Evolutionary conservation across 2,113 vertebrate genomes (phyloP).

Genomic region (Hemiscyllium ocellatum): DNA sequence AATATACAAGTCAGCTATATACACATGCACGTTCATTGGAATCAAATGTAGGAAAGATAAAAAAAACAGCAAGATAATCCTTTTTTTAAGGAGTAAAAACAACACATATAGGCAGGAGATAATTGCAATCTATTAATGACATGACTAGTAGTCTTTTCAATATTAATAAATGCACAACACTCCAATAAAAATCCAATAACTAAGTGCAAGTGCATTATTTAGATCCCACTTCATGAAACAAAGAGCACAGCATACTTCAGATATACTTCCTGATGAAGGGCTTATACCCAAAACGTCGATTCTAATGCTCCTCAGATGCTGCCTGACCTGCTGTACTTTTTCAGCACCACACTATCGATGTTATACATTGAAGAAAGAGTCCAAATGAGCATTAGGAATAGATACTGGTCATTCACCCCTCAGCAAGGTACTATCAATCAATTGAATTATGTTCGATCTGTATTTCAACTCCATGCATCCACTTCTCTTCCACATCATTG

Average conservation of each 20-base stretch:
- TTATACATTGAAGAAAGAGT: not conserved
- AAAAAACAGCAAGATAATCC: not conserved
- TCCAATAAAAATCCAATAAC: not conserved
- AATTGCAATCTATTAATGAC: not conserved
- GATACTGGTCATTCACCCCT: not conserved
- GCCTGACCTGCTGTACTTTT: too few species aligned
- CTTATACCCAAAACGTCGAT: too few species aligned
- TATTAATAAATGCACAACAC: not conserved
- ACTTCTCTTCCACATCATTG: not conserved
- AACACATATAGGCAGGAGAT: not conserved
- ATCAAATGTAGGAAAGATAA: not conserved
- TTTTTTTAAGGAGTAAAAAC: not conserved
- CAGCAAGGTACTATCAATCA: not conserved
- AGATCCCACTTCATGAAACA: not conserved
- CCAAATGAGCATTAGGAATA: not conserved
- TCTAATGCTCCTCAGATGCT: too few species aligned
- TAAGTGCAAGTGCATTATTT: slow-evolving; percentile 7
- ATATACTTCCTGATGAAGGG: too few species aligned
- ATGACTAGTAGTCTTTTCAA: not conserved
- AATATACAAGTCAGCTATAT: slow-evolving; percentile 25
- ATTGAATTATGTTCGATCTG: not conserved
- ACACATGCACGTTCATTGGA: slow-evolving; percentile 22
- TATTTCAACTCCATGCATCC: not conserved
- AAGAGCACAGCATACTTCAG: not conserved
- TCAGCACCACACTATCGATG: too few species aligned